phyloP scores from a whole-genome alignment of 1,140 invertebrate genomes.

The Conus betulinus region DNA sequence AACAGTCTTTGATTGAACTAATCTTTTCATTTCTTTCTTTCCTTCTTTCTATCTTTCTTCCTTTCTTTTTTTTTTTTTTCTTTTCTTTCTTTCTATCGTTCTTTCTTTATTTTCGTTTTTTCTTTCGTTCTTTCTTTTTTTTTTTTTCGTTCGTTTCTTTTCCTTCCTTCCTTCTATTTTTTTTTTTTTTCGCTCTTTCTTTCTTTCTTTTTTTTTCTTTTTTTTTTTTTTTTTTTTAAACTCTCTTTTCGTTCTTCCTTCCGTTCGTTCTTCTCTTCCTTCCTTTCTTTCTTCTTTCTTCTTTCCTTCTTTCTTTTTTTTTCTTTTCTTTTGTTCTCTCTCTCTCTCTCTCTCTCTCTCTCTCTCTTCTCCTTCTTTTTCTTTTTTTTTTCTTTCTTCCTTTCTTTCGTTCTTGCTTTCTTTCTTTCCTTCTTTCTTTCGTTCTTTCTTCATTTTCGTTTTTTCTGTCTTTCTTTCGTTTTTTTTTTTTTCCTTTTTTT shows the following conservation, averaged over 20 bases:
- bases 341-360: no score
- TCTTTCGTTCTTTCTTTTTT: background rate
- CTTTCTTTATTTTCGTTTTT: background rate
- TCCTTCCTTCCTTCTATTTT: background rate
- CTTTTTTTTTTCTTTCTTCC: background rate
- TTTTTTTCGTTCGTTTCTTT: background rate
- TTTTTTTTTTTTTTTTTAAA: no score
- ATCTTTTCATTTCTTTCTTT: background rate
- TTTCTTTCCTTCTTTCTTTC: background rate
- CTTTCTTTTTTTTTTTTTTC: background rate
- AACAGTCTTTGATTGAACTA: no score
- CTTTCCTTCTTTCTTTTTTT: no score
- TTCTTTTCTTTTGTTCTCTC: no score
- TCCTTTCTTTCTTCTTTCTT: no score
- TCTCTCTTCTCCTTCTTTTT: no score
- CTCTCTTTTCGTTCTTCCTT: no score
- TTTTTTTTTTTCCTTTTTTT: background rate
- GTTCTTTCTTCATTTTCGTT: background rate
- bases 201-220: background rate
- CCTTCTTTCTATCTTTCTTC: background rate
- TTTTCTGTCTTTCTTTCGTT: background rate
- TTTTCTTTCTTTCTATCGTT: no score
- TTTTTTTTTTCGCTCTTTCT: background rate
- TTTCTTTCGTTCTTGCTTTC: no score
- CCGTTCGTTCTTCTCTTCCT: no score